phyloP scores from a whole-genome alignment of 2,797 vertebrate species.

The Chelmon rostratus region DNA sequence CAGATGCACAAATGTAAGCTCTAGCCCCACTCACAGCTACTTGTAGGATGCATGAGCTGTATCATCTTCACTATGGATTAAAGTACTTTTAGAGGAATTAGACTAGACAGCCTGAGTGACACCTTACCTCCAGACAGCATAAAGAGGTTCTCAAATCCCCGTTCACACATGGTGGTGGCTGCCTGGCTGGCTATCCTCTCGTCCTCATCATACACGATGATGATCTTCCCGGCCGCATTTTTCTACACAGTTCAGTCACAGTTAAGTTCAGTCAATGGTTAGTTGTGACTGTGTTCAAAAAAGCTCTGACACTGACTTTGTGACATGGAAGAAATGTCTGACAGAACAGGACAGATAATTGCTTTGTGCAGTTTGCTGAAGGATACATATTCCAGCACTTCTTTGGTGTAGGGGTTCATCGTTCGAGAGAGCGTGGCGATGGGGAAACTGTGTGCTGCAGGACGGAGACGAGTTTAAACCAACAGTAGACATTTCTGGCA shows the following conservation, averaged over 20 bases:
- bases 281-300: neutral
- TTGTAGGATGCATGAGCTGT: neutral
- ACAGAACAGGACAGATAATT: neutral
- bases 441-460: constrained; percentile 92
- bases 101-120: neutral
- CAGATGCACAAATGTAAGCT: neutral
- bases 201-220: constrained; percentile 95
- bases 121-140: constrained; percentile 94
- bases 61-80: neutral
- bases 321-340: neutral
- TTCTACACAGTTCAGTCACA: constrained; percentile 81
- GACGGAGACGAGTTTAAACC: constrained; percentile 6
- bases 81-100: neutral
- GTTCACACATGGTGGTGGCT: constrained; percentile 94
- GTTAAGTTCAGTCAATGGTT: constrained; percentile 76
- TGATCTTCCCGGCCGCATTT: constrained; percentile 93
- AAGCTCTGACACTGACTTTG: neutral
- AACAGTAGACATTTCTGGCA: neutral
- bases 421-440: constrained; percentile 90
- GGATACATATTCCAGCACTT: constrained; percentile 96
- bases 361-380: constrained; percentile 63
- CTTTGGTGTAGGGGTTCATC: constrained; percentile 94
- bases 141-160: constrained; percentile 96
- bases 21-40: neutral
- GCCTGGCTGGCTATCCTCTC: constrained; percentile 94